Conservation (phyloP, 2,888 invertebrate species). For the Theretra japonica region DNA sequence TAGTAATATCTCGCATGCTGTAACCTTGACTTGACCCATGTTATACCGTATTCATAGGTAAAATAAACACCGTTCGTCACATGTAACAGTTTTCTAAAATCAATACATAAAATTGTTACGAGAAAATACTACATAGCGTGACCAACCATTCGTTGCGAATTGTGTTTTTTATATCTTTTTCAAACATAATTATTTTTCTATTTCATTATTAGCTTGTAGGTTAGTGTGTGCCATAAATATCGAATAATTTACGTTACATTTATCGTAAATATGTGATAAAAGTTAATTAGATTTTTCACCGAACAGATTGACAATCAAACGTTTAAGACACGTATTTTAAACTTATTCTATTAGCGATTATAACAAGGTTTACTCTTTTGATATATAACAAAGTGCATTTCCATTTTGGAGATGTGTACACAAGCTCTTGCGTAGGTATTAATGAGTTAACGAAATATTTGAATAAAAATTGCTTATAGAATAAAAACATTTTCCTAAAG, state of each 20-base stretch:
- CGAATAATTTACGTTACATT: not conserved
- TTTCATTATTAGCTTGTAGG: not conserved
- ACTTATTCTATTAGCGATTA: not conserved
- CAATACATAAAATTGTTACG: not conserved
- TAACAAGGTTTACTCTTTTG: not conserved
- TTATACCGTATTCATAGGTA: conserved; percentile 23
- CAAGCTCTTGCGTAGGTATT: not conserved
- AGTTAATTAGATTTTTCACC: too few relatives aligned
- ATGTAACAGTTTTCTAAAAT: conserved; percentile 25
- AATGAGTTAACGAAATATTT: not conserved
- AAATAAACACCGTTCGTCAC: conserved; percentile 35
- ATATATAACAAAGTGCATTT: not conserved
- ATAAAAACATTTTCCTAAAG: not conserved
- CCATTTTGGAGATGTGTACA: not conserved
- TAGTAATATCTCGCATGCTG: conserved; percentile 29
- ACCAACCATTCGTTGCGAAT: too few relatives aligned
- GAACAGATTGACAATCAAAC: too few relatives aligned
- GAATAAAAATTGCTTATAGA: not conserved
- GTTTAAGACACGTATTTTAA: not conserved
- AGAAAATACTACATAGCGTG: not conserved
- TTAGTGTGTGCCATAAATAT: not conserved
- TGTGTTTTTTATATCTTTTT: not conserved
- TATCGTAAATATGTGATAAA: not conserved
- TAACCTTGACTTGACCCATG: conserved; percentile 46
- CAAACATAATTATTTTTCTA: not conserved